Conservation (phyloP, 2,113 vertebrate species). For the Mesembrinibis cayennensis region DNA sequence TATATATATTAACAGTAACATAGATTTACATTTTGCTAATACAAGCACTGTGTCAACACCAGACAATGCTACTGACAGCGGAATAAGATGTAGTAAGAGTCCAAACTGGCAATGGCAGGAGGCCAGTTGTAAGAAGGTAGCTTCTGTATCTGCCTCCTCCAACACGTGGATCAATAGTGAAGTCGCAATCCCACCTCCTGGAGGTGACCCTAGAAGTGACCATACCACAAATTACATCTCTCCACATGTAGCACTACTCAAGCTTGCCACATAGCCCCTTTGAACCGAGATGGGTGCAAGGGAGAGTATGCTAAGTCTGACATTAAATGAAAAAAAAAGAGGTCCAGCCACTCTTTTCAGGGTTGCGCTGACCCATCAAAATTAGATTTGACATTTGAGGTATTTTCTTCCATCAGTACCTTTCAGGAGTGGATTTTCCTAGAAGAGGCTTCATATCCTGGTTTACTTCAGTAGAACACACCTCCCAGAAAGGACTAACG, state of each 20-base stretch:
- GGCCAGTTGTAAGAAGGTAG: not conserved
- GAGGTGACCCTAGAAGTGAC: not conserved
- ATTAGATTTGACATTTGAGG: not conserved
- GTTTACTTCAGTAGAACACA: not conserved
- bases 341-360: not conserved
- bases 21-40: not conserved
- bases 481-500: not conserved
- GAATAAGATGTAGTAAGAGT: not conserved
- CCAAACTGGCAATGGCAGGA: not conserved
- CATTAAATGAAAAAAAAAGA: not conserved
- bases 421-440: not conserved
- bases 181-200: not conserved
- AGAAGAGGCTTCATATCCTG: not conserved
- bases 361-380: not conserved
- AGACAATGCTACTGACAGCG: not conserved
- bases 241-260: not conserved
- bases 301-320: not conserved
- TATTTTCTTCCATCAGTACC: not conserved
- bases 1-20: not conserved
- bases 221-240: not conserved
- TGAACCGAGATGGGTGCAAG: not conserved
- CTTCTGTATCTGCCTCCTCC: not conserved
- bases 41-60: not conserved
- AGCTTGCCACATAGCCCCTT: not conserved
- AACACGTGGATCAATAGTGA: not conserved